A percentile compares a stretch with the other conserved stretches of the same genome.
phyloP scores from a whole-genome alignment of 2,797 vertebrate species.

The Zenarchopterus dispar region DNA sequence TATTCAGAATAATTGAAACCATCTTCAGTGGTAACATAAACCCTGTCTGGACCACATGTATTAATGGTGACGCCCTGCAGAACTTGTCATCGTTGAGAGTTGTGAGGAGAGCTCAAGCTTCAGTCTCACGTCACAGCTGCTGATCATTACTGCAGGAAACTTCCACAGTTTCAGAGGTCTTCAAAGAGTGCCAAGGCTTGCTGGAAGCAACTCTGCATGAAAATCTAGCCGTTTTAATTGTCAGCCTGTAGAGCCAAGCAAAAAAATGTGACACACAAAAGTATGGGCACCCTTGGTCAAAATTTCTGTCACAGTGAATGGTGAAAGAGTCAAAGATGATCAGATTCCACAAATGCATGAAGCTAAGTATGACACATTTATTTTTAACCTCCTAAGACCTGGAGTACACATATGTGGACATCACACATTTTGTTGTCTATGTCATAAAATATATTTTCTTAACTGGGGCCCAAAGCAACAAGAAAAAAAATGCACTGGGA shows the following conservation, averaged over 20 bases:
- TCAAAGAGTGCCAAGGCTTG: slow-evolving; percentile 71
- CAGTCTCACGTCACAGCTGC: slow-evolving; percentile 75
- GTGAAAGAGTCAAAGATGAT: too few species aligned
- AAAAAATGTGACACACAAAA: background rate
- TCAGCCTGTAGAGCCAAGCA: slow-evolving; percentile 26
- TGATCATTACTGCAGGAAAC: slow-evolving; percentile 76
- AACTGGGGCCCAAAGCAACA: too few species aligned
- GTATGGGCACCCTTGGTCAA: slow-evolving; percentile 3
- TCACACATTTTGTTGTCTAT: too few species aligned
- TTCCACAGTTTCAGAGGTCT: slow-evolving; percentile 75
- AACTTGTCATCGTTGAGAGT: slow-evolving; percentile 44
- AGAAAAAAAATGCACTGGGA: too few species aligned
- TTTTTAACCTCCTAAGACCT: too few species aligned
- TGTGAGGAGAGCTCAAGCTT: slow-evolving; percentile 64
- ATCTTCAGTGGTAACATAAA: slow-evolving; percentile 54
- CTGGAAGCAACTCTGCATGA: slow-evolving; percentile 70
- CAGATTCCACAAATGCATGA: too few species aligned
- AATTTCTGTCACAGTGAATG: background rate
- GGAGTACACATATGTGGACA: too few species aligned
- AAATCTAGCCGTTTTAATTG: slow-evolving; percentile 31
- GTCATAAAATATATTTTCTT: too few species aligned
- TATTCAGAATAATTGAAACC: slow-evolving; percentile 65
- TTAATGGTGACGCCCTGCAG: slow-evolving; percentile 47
- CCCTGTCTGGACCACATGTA: slow-evolving; percentile 52
- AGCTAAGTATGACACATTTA: too few species aligned